Base-by-base conservation (phyloP, 2,888 invertebrate species). In the Drosophila sordidula region DNA sequence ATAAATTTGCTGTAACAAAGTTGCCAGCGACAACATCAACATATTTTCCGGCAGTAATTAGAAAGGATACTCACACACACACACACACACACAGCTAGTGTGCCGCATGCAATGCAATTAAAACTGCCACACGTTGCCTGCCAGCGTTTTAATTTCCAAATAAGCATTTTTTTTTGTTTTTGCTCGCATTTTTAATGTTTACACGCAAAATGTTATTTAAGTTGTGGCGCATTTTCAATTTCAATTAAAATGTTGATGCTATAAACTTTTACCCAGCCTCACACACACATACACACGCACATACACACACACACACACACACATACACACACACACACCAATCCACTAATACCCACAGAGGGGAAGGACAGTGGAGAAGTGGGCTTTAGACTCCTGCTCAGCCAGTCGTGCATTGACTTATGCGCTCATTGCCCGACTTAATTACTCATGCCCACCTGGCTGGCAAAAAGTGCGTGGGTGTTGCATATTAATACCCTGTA, bases 31-130 rank as follows among this genome's bases (percentile, higher is more conserved):
- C 78, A 78, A 71, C 78, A 81, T 84, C 71, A 81, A 81, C 84
- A 84, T 87, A 84, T 85, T 87, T 85, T 81, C 71, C 74, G 56
- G 63, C 78, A 70, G 84, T 80, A 84, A 87, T 86, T 86, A 87
- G 73, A 78, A 76, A 63, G 66, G 59, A 75, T 63, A 50, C 51
- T 51, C 39, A 47, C 25, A 18, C 57, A 38, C 22, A 38, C 41
- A 45, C 26, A 14, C 47, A n/a, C 36, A 49, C 8, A 46, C 61
- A 63, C 22, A 42, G 65, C 34, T 25, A n/a, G 39, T 29, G 41
- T 38, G 46, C 66, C 26, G 42, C 66, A 51, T 45, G 68, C 67
- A 63, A 59, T 82, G 78, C 70, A 83, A 81, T 79, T 82, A 64
- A 75, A 83, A 80, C 75, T 71, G 38, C 51, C 26, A 16, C 46